These are phyloP conservation scores for Octopus sinensis DNA, from an alignment of 1,140 invertebrate species.

Conservation along the genomic window DNA sequence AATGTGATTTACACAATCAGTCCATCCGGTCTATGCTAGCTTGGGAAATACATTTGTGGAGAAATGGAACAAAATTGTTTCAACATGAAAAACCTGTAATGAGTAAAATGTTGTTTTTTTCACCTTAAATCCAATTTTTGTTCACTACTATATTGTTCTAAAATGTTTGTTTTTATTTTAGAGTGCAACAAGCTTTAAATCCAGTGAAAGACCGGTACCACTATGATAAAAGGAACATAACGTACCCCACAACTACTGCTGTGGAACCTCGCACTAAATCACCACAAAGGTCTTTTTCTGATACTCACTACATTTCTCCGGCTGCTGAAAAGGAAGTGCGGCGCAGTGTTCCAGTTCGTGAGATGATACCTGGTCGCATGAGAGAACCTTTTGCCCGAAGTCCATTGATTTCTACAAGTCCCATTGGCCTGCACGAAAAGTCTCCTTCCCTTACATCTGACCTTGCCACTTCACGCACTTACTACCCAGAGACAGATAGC, in stretches of 20 bases:
- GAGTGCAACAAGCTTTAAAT: neutral
- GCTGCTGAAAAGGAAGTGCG: neutral
- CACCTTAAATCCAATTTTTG: too few relatives aligned
- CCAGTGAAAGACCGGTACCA: neutral
- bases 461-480: neutral
- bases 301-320: neutral
- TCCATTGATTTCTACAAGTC: neutral
- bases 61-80: too few relatives aligned
- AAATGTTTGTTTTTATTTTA: neutral
- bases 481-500: neutral
- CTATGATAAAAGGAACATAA: slow-evolving; percentile 1
- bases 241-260: neutral
- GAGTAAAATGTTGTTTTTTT: too few relatives aligned
- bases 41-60: too few relatives aligned
- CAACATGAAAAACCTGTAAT: too few relatives aligned
- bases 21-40: too few relatives aligned
- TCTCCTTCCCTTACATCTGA: neutral
- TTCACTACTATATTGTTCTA: too few relatives aligned
- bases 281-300: neutral
- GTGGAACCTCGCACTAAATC: neutral
- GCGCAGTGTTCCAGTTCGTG: neutral
- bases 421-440: neutral
- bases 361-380: neutral
- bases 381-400: neutral
- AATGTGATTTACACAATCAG: too few relatives aligned